Conservation (phyloP, 2,797 vertebrate species). For the Chloroceryle amazona region DNA sequence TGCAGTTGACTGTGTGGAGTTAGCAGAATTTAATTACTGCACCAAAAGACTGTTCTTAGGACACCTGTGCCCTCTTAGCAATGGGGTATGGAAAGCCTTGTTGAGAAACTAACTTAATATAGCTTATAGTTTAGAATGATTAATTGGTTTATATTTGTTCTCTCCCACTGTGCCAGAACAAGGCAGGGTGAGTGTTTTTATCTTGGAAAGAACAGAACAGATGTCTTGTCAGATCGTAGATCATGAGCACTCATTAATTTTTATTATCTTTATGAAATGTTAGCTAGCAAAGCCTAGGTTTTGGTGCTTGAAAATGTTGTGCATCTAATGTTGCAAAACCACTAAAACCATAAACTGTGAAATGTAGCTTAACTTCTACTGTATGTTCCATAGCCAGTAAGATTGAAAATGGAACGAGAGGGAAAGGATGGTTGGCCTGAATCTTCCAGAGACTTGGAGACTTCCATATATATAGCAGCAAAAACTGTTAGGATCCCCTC, state of each 20-base stretch:
- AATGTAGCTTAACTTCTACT: slow-evolving; percentile 53
- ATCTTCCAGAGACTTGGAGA: neutral
- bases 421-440: neutral
- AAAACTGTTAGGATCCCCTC: neutral
- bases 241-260: slow-evolving; percentile 82
- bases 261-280: slow-evolving; percentile 84
- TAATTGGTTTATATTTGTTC: slow-evolving; percentile 74
- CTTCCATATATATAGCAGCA: neutral
- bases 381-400: neutral
- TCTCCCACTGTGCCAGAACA: slow-evolving; percentile 71
- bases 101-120: slow-evolving; percentile 79
- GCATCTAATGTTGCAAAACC: slow-evolving; percentile 73
- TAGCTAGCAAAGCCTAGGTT: slow-evolving; percentile 76
- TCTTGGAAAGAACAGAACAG: slow-evolving; percentile 77
- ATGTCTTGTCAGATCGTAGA: slow-evolving; percentile 81
- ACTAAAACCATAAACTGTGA: slow-evolving; percentile 75
- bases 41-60: slow-evolving; percentile 47
- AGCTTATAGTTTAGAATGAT: slow-evolving; percentile 79
- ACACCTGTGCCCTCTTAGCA: slow-evolving; percentile 74
- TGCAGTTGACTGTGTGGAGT: slow-evolving; percentile 1
- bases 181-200: slow-evolving; percentile 69
- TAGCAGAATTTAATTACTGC: slow-evolving; percentile 47
- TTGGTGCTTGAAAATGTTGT: slow-evolving; percentile 75
- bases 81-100: slow-evolving; percentile 64
- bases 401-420: neutral